phyloP scores from a whole-genome alignment of 2,113 vertebrate species.

The Leiothrix lutea region DNA sequence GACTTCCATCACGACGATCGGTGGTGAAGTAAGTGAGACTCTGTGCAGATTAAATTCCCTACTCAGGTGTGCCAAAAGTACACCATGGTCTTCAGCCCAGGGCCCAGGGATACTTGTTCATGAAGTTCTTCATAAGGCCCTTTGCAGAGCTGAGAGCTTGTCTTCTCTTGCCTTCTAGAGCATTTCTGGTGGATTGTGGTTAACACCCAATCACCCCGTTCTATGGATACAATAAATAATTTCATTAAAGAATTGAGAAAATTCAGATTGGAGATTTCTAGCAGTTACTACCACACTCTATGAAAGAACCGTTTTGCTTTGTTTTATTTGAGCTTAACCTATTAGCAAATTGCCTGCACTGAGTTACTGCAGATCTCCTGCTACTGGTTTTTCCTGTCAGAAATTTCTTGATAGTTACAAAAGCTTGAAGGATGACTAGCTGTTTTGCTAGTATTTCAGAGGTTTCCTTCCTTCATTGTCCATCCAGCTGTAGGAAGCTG shows the following conservation, averaged over 20 bases:
- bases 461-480: not conserved
- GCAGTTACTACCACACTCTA: not conserved
- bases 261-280: not conserved
- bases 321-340: not conserved
- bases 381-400: not conserved
- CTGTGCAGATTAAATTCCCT: not conserved
- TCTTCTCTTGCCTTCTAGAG: not conserved
- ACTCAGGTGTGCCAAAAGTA: not conserved
- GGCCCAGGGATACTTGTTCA: not conserved
- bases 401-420: not conserved
- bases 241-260: not conserved
- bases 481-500: not conserved
- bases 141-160: not conserved
- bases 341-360: not conserved
- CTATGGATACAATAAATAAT: not conserved
- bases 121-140: not conserved
- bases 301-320: not conserved
- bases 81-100: not conserved
- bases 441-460: not conserved
- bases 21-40: conserved; percentile 77
- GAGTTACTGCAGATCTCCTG: not conserved
- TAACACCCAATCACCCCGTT: not conserved
- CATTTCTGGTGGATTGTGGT: not conserved
- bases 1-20: conserved; percentile 76
- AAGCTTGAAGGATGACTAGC: not conserved